These are phyloP conservation scores for Plutella xylostella DNA, from an alignment of 2,888 invertebrate genomes.

Conservation along the genomic window DNA sequence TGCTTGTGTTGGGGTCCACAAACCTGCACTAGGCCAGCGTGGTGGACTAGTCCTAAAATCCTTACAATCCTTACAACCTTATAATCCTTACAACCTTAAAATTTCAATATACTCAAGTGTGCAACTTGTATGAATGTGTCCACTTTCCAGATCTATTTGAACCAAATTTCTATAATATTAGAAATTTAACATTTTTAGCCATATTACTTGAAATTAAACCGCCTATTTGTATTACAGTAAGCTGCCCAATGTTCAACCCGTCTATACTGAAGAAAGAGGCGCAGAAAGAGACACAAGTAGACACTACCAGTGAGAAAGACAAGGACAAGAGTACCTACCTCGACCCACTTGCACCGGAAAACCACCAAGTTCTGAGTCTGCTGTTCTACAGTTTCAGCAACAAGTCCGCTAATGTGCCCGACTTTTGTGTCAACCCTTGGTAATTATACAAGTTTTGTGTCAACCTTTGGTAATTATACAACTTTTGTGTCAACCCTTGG, in stretches of 20 bases:
- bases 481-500: slow-evolving; percentile 93
- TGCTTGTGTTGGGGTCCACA: too few species aligned
- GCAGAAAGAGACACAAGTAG: slow-evolving; percentile 20
- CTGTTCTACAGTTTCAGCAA: slow-evolving; percentile 89
- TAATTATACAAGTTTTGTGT: slow-evolving; percentile 43
- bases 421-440: slow-evolving; percentile 93
- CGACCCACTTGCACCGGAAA: slow-evolving; percentile 83
- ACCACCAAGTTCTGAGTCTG: slow-evolving; percentile 89
- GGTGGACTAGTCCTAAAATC: too few species aligned
- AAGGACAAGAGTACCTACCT: slow-evolving; percentile 25
- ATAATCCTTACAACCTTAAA: too few species aligned
- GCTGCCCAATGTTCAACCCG: slow-evolving; percentile 45
- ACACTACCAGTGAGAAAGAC: slow-evolving; percentile 24
- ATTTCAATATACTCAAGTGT: too few species aligned
- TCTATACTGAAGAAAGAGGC: slow-evolving; percentile 33
- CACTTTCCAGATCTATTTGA: too few species aligned
- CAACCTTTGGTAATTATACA: slow-evolving; percentile 22
- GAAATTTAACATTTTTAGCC: too few species aligned
- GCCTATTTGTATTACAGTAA: too few species aligned
- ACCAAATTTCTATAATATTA: too few species aligned
- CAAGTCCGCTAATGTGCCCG: slow-evolving; percentile 81
- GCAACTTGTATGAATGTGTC: too few species aligned
- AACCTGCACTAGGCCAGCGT: too few species aligned
- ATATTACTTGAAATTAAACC: too few species aligned
- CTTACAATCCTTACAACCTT: too few species aligned